phyloP scores from a whole-genome alignment of 2,888 invertebrate genomes.

The Drosophila dives region DNA sequence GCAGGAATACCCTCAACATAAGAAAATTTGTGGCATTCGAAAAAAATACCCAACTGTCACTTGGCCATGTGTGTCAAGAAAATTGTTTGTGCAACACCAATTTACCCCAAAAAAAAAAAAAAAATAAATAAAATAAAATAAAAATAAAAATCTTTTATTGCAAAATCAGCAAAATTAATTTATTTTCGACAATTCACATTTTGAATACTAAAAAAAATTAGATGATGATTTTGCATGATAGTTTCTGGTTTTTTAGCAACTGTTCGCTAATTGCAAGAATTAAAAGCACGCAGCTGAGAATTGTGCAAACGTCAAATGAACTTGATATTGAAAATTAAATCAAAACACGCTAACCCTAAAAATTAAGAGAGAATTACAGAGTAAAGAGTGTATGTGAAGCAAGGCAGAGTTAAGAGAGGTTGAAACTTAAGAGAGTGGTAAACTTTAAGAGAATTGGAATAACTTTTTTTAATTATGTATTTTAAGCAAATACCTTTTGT shows the following conservation, averaged over 20 bases:
- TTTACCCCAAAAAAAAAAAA: background rate
- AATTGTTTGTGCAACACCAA: constrained; percentile 24
- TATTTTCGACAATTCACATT: background rate
- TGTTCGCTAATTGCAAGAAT: constrained; percentile 41
- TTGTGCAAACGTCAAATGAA: constrained; percentile 34
- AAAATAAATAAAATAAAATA: background rate
- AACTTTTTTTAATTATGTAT: background rate
- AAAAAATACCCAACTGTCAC: constrained; percentile 48
- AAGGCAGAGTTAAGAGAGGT: background rate
- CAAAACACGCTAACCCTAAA: constrained; percentile 5
- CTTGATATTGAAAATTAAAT: constrained; percentile 23
- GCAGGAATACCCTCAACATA: constrained; percentile 3
- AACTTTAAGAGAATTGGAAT: background rate
- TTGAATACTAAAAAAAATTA: background rate
- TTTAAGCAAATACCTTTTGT: no score
- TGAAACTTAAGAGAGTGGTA: background rate
- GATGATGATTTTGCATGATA: constrained; percentile 13
- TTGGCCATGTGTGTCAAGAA: constrained; percentile 41
- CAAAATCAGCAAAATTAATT: constrained; percentile 16
- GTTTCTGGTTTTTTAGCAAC: constrained; percentile 41
- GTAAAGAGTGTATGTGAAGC: background rate
- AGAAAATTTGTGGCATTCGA: constrained; percentile 30
- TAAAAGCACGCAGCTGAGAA: constrained; percentile 23
- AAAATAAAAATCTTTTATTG: constrained; percentile 1
- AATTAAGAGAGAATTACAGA: background rate